phyloP scores from a whole-genome alignment of 2,797 vertebrate species.

The Oreonectes daqikongensis region DNA sequence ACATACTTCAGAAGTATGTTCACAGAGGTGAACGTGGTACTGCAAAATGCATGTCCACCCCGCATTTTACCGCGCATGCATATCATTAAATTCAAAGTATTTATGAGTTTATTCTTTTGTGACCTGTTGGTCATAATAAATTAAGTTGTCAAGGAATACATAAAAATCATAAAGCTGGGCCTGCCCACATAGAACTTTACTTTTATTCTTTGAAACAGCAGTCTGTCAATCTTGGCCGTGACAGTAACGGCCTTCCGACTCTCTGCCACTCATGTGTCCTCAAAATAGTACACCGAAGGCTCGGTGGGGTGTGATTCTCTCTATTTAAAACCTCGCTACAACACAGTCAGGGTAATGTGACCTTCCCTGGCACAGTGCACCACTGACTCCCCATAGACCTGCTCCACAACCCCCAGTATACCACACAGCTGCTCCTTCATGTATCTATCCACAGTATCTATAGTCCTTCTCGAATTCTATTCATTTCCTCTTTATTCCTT shows the following conservation, averaged over 20 bases:
- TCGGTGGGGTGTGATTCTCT: slow-evolving; percentile 71
- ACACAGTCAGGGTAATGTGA: slow-evolving; percentile 83
- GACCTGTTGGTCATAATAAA: slow-evolving; percentile 15
- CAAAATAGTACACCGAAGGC: slow-evolving; percentile 75
- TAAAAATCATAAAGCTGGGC: neutral
- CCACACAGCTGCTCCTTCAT: slow-evolving; percentile 2
- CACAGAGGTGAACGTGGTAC: too few species aligned
- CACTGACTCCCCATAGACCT: slow-evolving; percentile 60
- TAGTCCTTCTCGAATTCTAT: slow-evolving; percentile 26
- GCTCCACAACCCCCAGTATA: slow-evolving; percentile 32
- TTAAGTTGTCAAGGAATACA: slow-evolving; percentile 7
- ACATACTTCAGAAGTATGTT: slow-evolving; percentile 14
- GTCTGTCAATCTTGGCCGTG: slow-evolving; percentile 45
- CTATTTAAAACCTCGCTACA: slow-evolving; percentile 81
- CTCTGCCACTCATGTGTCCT: slow-evolving; percentile 46
- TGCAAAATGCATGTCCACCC: too few species aligned
- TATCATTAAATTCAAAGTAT: neutral
- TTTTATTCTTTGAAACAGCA: slow-evolving; percentile 42
- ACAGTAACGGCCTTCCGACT: slow-evolving; percentile 54
- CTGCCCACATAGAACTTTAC: slow-evolving; percentile 25
- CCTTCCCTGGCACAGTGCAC: slow-evolving; percentile 61
- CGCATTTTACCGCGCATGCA: neutral
- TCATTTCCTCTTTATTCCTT: neutral
- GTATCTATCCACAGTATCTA: slow-evolving; percentile 54
- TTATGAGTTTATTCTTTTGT: slow-evolving; percentile 12